A percentile compares a stretch with the other conserved stretches of the same genome.
Evolutionary conservation across 2,113 vertebrate species (phyloP).

Genomic region (Leptosomus discolor): DNA sequence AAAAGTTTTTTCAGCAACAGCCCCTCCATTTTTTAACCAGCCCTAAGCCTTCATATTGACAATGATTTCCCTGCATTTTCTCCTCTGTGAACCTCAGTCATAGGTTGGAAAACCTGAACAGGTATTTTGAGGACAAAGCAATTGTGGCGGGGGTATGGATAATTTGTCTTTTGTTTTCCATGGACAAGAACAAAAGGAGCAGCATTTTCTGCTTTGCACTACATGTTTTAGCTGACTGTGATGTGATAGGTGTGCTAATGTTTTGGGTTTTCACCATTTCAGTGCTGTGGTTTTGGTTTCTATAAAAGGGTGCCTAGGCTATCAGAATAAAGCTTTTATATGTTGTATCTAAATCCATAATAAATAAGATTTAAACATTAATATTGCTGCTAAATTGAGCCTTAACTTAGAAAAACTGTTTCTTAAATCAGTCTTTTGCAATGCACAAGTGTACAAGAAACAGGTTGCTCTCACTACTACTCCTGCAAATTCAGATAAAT

Average conservation of each 20-base stretch:
- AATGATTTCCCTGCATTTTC: not conserved
- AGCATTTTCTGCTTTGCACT: not conserved
- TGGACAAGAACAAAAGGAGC: not conserved
- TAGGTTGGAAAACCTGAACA: not conserved
- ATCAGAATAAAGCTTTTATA: not conserved
- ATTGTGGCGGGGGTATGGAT: not conserved
- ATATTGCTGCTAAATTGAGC: not conserved
- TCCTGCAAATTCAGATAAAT: not conserved
- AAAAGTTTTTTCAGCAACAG: not conserved
- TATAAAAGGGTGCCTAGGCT: not conserved
- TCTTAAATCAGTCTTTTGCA: slow-evolving; percentile 1
- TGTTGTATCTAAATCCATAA: not conserved
- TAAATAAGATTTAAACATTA: slow-evolving; percentile 20
- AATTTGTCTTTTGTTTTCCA: not conserved
- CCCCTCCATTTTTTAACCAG: not conserved
- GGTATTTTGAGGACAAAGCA: not conserved
- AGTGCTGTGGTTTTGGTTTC: not conserved
- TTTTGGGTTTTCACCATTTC: not conserved
- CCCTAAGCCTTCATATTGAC: not conserved
- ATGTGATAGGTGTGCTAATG: not conserved
- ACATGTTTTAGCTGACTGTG: not conserved
- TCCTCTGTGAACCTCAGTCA: not conserved
- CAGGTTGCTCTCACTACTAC: not conserved
- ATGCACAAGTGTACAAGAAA: not conserved
- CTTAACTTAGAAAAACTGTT: not conserved